These are phyloP conservation scores for Mnemiopsis leidyi DNA, from an alignment of 37 sponge, comb jelly and placozoan genomes.

Conservation along the genomic window DNA sequence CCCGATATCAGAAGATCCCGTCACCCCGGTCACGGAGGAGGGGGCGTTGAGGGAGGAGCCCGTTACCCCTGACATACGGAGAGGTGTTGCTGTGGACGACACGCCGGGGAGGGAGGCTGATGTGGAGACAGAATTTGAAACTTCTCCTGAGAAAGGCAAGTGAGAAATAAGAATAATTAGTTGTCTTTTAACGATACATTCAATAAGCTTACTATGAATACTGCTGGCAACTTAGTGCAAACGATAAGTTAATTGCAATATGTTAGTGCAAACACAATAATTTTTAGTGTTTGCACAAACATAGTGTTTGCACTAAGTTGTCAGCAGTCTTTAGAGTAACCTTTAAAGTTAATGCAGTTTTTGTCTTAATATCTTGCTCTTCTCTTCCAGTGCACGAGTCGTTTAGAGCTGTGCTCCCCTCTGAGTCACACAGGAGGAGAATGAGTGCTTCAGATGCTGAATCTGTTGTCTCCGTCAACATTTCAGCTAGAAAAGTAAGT, in stretches of 20 bases:
- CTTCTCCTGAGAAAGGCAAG: conserved; percentile 45
- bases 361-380: no score
- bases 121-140: conserved; percentile 7
- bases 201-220: no score
- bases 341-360: no score
- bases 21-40: not conserved
- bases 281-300: no score
- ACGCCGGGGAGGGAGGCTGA: conserved; percentile 19
- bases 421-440: conserved; percentile 75
- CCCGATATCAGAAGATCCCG: not conserved
- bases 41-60: not conserved
- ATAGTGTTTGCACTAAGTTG: no score
- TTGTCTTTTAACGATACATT: no score
- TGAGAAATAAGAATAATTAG: no score
- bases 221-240: no score
- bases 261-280: no score
- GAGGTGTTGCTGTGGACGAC: not conserved
- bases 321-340: no score
- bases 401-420: conserved; percentile 78
- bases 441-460: conserved; percentile 34
- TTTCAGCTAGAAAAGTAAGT: not conserved
- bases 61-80: not conserved
- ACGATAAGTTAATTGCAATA: no score
- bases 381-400: conserved; percentile 67
- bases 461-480: not conserved